Evolutionary conservation across 2,113 vertebrate genomes (phyloP).

Genomic region (Panurus biarmicus): DNA sequence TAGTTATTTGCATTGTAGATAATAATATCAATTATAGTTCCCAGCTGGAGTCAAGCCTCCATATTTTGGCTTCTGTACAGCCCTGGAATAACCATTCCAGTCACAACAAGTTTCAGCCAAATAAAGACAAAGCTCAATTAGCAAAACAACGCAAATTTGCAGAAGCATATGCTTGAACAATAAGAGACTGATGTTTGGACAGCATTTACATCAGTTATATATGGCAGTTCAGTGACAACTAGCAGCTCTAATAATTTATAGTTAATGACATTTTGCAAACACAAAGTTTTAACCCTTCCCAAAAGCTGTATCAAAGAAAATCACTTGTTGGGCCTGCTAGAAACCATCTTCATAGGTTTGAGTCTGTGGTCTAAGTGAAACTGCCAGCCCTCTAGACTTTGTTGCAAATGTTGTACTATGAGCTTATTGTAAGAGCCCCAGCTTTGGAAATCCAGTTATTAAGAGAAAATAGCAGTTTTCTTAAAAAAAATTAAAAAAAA

Average conservation of each 20-base stretch:
- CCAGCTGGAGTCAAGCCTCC: conserved; percentile 40
- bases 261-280: not conserved
- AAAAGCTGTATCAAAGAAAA: not conserved
- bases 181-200: not conserved
- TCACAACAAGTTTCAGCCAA: conserved; percentile 30
- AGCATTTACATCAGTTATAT: not conserved
- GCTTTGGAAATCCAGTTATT: not conserved
- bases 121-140: conserved; percentile 38
- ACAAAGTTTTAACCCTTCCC: not conserved
- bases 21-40: conserved; percentile 45
- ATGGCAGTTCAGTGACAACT: not conserved
- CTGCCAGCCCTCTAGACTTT: not conserved
- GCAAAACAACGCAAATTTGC: not conserved
- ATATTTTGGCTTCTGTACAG: conserved; percentile 24
- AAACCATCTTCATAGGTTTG: not conserved
- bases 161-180: not conserved
- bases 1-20: conserved; percentile 58
- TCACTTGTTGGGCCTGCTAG: not conserved
- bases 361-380: not conserved
- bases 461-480: not conserved
- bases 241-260: not conserved
- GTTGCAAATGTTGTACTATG: not conserved
- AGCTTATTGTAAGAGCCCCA: not conserved
- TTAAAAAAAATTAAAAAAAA: not conserved
- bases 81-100: not conserved